phyloP scores from a whole-genome alignment of 2,113 vertebrate genomes.

The Oceanites oceanicus region DNA sequence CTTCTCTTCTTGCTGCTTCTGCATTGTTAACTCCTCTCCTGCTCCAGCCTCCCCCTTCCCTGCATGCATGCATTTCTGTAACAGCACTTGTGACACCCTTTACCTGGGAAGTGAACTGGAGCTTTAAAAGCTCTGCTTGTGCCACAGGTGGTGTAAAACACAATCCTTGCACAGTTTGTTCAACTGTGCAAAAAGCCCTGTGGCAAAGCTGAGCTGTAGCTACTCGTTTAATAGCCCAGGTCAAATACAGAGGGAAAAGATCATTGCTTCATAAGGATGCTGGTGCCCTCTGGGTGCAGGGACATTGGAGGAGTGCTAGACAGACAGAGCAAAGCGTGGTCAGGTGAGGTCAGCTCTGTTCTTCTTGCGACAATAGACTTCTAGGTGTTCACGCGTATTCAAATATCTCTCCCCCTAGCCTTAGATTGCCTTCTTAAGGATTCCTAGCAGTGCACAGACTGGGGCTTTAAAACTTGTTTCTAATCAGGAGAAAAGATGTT shows the following conservation, averaged over 20 bases:
- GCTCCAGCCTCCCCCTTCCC: background rate
- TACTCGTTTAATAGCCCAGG: background rate
- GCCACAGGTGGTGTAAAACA: background rate
- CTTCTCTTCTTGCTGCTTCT: background rate
- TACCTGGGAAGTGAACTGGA: background rate
- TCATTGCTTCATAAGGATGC: background rate
- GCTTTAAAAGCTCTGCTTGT: background rate
- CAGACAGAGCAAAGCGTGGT: background rate
- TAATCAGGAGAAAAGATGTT: conserved; percentile 14
- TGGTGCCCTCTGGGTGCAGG: background rate
- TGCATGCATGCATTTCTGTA: rapidly evolving
- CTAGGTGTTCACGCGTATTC: background rate
- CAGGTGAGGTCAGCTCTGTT: background rate
- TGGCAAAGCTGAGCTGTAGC: background rate
- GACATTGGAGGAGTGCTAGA: rapidly evolving
- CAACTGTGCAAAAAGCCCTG: background rate
- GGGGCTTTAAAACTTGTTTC: background rate
- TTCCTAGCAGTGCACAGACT: background rate
- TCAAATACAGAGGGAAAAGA: background rate
- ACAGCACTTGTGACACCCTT: background rate
- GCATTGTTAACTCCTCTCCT: background rate
- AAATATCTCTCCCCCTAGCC: background rate
- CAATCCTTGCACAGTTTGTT: background rate
- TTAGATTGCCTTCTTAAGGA: background rate
- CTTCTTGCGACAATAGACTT: background rate